These are phyloP conservation scores for Pheosia gnoma DNA, from an alignment of 2,888 invertebrate genomes.

Conservation along the genomic window DNA sequence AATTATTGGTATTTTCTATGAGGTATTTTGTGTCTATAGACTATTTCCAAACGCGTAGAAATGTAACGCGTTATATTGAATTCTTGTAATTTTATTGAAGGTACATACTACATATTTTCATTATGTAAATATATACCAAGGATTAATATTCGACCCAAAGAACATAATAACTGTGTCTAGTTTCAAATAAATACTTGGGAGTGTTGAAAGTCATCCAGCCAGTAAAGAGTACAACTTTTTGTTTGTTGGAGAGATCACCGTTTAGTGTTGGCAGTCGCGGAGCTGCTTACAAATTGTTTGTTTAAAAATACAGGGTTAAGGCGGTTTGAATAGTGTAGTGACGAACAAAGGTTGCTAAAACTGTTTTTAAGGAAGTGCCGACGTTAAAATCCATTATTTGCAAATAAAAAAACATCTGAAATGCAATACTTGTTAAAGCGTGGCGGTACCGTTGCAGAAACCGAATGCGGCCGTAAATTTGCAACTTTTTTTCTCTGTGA, in stretches of 20 bases:
- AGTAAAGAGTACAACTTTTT: slow-evolving; percentile 36
- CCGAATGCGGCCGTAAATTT: slow-evolving; percentile 62
- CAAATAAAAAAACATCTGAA: slow-evolving; percentile 63
- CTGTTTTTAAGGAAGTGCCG: slow-evolving; percentile 44
- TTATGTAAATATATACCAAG: not conserved
- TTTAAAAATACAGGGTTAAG: slow-evolving; percentile 54
- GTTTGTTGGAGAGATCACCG: slow-evolving; percentile 32
- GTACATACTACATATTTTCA: no score
- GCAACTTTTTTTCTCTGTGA: slow-evolving; percentile 47
- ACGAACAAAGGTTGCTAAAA: slow-evolving; percentile 50
- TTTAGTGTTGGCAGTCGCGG: slow-evolving; percentile 43
- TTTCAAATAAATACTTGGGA: slow-evolving; percentile 6
- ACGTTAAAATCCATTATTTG: slow-evolving; percentile 36
- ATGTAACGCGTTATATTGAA: no score
- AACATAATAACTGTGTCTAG: not conserved
- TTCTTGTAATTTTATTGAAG: no score
- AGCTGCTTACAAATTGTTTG: slow-evolving; percentile 44
- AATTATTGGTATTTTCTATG: no score
- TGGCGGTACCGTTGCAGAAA: slow-evolving; percentile 68
- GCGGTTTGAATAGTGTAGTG: slow-evolving; percentile 42
- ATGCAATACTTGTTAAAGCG: slow-evolving; percentile 57
- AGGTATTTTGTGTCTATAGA: no score
- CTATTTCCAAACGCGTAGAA: no score
- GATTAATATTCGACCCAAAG: not conserved
- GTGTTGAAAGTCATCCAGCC: slow-evolving; percentile 36